Evolutionary conservation across 2,113 vertebrate species (phyloP).

Genomic region (Narcine bancroftii): DNA sequence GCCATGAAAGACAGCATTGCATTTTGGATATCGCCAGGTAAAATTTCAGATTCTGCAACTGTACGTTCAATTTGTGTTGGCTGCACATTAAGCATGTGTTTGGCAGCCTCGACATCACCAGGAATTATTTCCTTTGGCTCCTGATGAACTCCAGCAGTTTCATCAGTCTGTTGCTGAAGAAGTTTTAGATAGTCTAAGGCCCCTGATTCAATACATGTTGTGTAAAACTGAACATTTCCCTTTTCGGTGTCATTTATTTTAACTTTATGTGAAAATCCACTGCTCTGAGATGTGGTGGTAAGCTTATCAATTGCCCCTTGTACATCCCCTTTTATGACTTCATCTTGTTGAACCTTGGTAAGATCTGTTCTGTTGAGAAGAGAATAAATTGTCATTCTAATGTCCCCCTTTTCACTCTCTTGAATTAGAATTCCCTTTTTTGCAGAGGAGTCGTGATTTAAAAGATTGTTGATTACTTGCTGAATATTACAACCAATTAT

Average conservation of each 20-base stretch:
- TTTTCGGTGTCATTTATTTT: constrained; percentile 68
- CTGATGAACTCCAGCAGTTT: constrained; percentile 50
- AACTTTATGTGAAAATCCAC: constrained; percentile 54
- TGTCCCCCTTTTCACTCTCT: constrained; percentile 81
- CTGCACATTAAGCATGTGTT: constrained; percentile 60
- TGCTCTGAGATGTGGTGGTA: constrained; percentile 56
- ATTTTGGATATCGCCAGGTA: constrained; percentile 73
- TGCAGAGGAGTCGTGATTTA: constrained; percentile 52
- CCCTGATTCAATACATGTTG: constrained; percentile 83
- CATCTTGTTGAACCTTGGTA: constrained; percentile 55
- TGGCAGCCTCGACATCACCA: constrained; percentile 72
- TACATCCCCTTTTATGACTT: constrained; percentile 69
- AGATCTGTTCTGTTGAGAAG: constrained; percentile 69
- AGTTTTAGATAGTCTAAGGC: constrained; percentile 75
- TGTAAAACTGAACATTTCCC: constrained; percentile 82
- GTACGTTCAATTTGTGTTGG: constrained; percentile 63
- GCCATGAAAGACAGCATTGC: constrained; percentile 71
- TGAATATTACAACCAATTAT: constrained; percentile 72
- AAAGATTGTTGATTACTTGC: constrained; percentile 71
- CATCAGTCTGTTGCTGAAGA: constrained; percentile 59
- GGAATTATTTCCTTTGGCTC: constrained; percentile 63
- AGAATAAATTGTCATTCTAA: constrained; percentile 83
- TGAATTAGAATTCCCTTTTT: constrained; percentile 83
- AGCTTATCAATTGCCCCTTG: constrained; percentile 65
- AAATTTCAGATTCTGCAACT: constrained; percentile 69